Evolutionary conservation across 2,113 vertebrate genomes (phyloP).

Genomic region (Chaenogobius annularis): DNA sequence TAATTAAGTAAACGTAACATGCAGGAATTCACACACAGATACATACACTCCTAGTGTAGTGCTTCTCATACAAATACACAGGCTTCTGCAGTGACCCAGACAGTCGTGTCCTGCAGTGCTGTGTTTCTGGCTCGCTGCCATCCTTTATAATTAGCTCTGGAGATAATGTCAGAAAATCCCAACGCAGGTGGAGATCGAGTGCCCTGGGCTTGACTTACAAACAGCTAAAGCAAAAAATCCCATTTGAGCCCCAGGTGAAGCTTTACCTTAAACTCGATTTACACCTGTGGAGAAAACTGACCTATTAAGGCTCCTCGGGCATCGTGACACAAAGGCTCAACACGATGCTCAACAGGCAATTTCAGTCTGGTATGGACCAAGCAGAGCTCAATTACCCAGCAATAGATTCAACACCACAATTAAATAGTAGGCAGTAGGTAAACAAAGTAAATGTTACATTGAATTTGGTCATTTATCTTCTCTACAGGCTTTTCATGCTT

Average conservation of each 20-base stretch:
- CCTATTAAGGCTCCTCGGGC: neutral
- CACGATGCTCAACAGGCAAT: neutral
- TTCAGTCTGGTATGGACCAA: neutral
- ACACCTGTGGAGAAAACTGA: neutral
- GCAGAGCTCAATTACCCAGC: neutral
- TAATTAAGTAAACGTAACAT: too few relatives aligned
- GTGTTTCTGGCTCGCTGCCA: neutral
- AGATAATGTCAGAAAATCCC: constrained; percentile 19
- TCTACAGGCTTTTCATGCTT: neutral
- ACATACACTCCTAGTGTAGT: too few relatives aligned
- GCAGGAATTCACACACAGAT: too few relatives aligned
- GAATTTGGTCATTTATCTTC: neutral
- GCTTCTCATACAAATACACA: neutral
- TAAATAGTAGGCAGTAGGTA: neutral
- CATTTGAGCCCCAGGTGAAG: neutral
- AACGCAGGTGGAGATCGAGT: constrained; percentile 21
- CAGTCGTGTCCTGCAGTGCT: neutral
- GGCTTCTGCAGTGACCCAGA: neutral
- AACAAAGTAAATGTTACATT: neutral
- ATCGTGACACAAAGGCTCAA: constrained; percentile 3
- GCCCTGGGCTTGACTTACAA: constrained; percentile 7
- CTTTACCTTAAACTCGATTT: neutral
- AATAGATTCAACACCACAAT: neutral
- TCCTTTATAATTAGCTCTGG: constrained; percentile 1
- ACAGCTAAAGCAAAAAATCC: neutral